Percentiles rank a stretch among this genome's conserved stretches.
phyloP scores from a whole-genome alignment of 2,113 vertebrate genomes.

The Mungos mungo region DNA sequence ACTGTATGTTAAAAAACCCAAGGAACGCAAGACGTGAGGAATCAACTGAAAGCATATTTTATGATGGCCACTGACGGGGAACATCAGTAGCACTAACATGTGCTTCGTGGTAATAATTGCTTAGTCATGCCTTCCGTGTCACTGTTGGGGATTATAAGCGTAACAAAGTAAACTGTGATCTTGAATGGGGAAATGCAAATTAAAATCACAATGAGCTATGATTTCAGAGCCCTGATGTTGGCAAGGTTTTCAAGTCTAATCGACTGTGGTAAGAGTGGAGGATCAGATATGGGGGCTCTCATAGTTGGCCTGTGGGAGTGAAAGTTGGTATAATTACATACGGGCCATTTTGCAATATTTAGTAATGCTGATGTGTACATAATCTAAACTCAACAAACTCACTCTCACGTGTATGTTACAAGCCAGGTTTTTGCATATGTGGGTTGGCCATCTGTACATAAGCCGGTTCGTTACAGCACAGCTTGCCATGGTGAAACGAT shows the following conservation, averaged over 20 bases:
- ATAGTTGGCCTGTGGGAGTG: background rate
- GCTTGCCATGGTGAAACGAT: background rate
- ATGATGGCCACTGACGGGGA: background rate
- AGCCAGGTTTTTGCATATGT: background rate
- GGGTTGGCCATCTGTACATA: background rate
- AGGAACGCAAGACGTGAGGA: background rate
- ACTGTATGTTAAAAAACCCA: background rate
- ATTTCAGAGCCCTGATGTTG: conserved; percentile 1
- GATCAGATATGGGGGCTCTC: background rate
- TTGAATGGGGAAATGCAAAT: background rate
- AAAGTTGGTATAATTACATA: background rate
- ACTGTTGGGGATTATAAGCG: background rate
- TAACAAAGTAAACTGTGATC: background rate
- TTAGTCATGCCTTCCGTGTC: background rate
- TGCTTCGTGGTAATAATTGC: background rate
- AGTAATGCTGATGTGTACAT: background rate
- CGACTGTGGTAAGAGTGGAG: background rate
- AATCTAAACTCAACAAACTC: background rate
- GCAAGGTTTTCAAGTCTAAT: background rate
- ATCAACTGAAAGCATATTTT: background rate
- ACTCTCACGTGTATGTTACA: background rate
- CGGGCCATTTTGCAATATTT: background rate
- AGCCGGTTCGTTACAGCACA: background rate
- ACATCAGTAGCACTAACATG: background rate
- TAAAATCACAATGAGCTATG: background rate